A percentile compares a stretch with the other conserved stretches of the same genome.
Evolutionary conservation across 2,888 invertebrate species (phyloP).

Genomic region (Cheilosia pagana): DNA sequence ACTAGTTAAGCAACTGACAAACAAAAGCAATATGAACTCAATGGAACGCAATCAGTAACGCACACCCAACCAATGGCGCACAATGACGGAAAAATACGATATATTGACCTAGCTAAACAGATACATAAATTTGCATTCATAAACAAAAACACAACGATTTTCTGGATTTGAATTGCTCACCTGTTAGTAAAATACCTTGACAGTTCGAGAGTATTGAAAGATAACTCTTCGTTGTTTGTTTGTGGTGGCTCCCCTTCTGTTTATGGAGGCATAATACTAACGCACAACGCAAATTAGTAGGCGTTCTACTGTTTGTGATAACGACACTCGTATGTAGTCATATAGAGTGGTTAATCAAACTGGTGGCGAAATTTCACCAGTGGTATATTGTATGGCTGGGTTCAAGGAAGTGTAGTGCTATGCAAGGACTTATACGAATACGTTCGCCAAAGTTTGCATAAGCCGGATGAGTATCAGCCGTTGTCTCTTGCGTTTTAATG

Average conservation of each 20-base stretch:
- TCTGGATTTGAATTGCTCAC: constrained; percentile 41
- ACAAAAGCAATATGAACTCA: constrained; percentile 6
- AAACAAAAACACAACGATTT: constrained; percentile 5
- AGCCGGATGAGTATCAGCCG: no score
- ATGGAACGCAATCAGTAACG: background rate
- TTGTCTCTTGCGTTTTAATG: no score
- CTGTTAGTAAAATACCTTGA: constrained; percentile 55
- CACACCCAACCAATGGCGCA: background rate
- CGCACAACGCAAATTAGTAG: no score
- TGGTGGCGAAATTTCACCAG: no score
- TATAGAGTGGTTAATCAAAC: no score
- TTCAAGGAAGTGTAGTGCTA: no score
- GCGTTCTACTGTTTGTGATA: no score
- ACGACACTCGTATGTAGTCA: no score
- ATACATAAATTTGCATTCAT: constrained; percentile 61
- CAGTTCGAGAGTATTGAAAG: constrained; percentile 5
- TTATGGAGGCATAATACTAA: no score
- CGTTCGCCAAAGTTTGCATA: no score
- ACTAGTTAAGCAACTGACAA: background rate
- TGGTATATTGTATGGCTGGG: no score
- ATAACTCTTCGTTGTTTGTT: constrained; percentile 1
- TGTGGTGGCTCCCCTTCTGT: background rate
- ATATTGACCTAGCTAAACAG: constrained; percentile 30
- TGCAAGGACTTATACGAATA: no score
- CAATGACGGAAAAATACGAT: background rate